Percentiles rank a stretch among this genome's conserved stretches.
Evolutionary conservation across 2,797 vertebrate genomes (phyloP).

Genomic region (Discoglossus pictus): DNA sequence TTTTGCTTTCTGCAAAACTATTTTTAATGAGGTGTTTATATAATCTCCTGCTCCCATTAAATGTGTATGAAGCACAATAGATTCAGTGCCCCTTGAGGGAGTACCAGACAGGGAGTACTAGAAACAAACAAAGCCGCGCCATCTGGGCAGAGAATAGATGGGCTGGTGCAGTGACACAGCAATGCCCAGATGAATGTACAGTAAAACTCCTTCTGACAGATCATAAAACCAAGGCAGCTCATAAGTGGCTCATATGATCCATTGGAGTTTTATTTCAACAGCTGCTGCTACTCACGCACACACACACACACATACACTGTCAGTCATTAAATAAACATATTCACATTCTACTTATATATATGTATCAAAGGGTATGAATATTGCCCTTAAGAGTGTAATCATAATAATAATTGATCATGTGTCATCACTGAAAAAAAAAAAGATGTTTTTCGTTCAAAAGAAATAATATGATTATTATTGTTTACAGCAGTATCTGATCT

Average conservation of each 20-base stretch:
- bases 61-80: constrained; percentile 8
- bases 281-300: background rate
- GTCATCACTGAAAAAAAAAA: too few species aligned
- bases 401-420: too few species aligned
- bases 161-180: constrained; percentile 6
- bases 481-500: too few species aligned
- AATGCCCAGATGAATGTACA: constrained; percentile 12
- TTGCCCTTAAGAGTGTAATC: too few species aligned
- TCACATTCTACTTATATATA: too few species aligned
- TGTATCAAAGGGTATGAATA: too few species aligned
- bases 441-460: too few species aligned
- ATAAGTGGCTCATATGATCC: constrained; percentile 3
- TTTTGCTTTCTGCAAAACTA: too few species aligned
- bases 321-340: too few species aligned
- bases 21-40: constrained; percentile 27
- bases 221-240: constrained; percentile 3
- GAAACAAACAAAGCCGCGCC: constrained; percentile 15
- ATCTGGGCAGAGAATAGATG: constrained; percentile 18
- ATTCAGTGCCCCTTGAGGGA: constrained; percentile 5
- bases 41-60: constrained; percentile 27
- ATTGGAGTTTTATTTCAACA: background rate
- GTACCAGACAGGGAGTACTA: background rate
- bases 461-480: too few species aligned
- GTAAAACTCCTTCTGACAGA: constrained; percentile 15
- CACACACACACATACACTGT: background rate